These are phyloP conservation scores for Oreotrochilus melanogaster DNA, from an alignment of 2,113 vertebrate species.

Conservation along the genomic window DNA sequence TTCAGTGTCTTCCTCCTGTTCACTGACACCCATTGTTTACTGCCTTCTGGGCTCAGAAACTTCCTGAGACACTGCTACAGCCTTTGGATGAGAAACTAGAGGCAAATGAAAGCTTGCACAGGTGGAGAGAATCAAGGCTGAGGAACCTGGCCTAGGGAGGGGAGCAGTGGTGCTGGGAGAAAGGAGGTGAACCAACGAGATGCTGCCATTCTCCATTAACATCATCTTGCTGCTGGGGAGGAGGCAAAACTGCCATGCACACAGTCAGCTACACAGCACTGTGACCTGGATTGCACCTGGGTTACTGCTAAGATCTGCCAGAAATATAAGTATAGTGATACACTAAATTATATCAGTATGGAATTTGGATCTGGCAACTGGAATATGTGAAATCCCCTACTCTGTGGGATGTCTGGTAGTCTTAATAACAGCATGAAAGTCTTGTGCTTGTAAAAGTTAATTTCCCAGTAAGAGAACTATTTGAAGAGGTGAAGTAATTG, in stretches of 20 bases:
- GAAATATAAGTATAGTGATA: background rate
- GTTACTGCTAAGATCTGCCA: background rate
- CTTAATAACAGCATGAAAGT: background rate
- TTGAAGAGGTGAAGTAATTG: conserved; percentile 25
- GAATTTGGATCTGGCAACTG: background rate
- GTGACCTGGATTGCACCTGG: background rate
- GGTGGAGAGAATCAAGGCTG: background rate
- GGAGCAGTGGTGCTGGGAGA: background rate
- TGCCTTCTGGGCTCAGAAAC: background rate
- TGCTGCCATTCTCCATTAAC: fast-evolving
- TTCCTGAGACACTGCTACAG: background rate
- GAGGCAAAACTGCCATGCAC: background rate
- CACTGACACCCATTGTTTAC: background rate
- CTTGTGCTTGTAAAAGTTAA: background rate
- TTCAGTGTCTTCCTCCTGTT: background rate
- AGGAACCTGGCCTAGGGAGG: background rate
- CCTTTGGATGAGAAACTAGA: background rate
- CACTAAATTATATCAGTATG: background rate
- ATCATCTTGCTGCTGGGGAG: background rate
- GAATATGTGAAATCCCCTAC: background rate
- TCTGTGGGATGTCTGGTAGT: background rate
- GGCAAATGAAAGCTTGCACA: background rate
- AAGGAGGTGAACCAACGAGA: background rate
- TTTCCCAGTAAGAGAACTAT: background rate
- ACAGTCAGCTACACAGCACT: background rate